These are phyloP conservation scores for Sorex maritimensis DNA, from an alignment of 2,797 vertebrate genomes.

Conservation along the genomic window DNA sequence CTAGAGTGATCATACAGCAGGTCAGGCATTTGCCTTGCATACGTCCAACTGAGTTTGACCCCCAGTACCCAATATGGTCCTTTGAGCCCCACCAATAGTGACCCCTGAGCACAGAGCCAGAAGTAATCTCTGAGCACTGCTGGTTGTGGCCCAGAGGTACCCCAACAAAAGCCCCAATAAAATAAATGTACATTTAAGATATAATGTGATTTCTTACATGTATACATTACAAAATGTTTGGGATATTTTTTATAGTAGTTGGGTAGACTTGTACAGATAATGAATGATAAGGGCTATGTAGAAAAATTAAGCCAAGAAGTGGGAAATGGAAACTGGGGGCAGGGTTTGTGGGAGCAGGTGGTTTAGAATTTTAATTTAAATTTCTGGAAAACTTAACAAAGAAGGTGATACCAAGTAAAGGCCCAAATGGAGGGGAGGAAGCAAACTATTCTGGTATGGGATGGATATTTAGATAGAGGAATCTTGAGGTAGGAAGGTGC, in stretches of 20 bases:
- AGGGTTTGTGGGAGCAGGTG: neutral
- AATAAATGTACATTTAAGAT: neutral
- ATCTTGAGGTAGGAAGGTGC: neutral
- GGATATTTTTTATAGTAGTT: conserved; percentile 15
- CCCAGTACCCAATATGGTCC: too few species aligned
- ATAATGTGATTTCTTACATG: neutral
- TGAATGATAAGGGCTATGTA: neutral
- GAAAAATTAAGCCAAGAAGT: conserved; percentile 21
- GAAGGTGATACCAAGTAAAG: conserved; percentile 49
- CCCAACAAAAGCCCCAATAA: too few species aligned
- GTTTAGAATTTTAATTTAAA: conserved; percentile 49
- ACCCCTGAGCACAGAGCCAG: too few species aligned
- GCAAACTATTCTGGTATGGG: conserved; percentile 2
- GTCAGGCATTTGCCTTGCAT: too few species aligned
- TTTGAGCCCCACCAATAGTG: too few species aligned
- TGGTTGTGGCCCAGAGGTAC: neutral
- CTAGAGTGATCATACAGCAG: too few species aligned
- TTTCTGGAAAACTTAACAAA: neutral
- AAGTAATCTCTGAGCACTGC: too few species aligned
- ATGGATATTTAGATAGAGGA: conserved; percentile 2
- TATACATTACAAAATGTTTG: neutral
- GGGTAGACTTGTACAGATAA: neutral
- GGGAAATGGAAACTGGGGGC: neutral
- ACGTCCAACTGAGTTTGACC: too few species aligned
- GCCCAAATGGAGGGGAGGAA: conserved; percentile 24